Percentiles rank a stretch among this genome's conserved stretches.
These are phyloP conservation scores for Sarcophaga rosellei DNA, from an alignment of 2,888 invertebrate genomes.

Conservation along the genomic window DNA sequence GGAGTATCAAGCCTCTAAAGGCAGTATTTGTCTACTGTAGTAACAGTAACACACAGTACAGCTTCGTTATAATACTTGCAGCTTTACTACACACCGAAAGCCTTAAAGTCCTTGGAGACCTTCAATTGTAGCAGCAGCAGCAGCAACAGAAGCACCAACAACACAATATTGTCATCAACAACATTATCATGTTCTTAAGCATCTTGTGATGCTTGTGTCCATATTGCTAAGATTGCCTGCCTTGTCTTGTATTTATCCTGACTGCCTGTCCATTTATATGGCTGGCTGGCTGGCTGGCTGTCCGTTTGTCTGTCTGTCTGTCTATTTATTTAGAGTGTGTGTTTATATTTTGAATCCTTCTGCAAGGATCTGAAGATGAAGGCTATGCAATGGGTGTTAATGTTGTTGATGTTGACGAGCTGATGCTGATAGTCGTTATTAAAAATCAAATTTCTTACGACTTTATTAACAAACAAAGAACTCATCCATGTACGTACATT, in stretches of 20 bases:
- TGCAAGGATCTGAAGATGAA: conserved; percentile 34
- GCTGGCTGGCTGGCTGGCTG: neutral
- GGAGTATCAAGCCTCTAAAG: too few species aligned
- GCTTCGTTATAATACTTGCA: conserved; percentile 29
- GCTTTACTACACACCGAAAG: conserved; percentile 16
- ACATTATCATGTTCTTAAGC: conserved; percentile 20
- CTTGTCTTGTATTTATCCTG: neutral
- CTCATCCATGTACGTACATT: neutral
- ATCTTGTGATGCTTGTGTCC: conserved; percentile 36
- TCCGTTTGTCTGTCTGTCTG: neutral
- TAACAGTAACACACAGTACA: neutral
- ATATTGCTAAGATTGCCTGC: conserved; percentile 42
- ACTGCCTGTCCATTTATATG: neutral
- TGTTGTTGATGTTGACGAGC: neutral
- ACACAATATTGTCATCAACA: neutral
- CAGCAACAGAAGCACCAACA: neutral
- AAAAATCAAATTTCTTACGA: conserved; percentile 37
- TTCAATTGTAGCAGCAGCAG: conserved; percentile 39
- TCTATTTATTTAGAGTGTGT: neutral
- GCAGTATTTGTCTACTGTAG: neutral
- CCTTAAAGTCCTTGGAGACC: conserved; percentile 56
- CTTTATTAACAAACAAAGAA: conserved; percentile 31
- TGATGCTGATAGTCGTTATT: conserved; percentile 20
- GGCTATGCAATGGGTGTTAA: neutral
- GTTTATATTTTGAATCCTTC: conserved; percentile 22